Percentiles rank a stretch among this genome's conserved stretches.
These are phyloP conservation scores for Uropetala carovei DNA, from an alignment of 2,888 invertebrate species.

Conservation along the genomic window DNA sequence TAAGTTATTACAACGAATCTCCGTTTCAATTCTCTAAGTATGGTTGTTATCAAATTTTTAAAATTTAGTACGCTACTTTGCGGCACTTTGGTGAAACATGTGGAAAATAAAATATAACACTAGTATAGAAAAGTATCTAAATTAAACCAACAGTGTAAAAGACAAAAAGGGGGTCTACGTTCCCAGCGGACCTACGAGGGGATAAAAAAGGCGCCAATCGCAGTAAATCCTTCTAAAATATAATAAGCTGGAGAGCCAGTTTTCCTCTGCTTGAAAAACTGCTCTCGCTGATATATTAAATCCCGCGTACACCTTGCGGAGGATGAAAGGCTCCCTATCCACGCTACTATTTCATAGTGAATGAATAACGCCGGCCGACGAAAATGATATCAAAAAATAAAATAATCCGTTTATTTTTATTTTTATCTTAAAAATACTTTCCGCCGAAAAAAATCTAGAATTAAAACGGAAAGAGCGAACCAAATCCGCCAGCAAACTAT, in stretches of 20 bases:
- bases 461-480: neutral
- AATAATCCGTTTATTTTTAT: constrained; percentile 20
- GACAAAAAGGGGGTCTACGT: neutral
- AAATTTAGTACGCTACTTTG: too few relatives aligned
- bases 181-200: neutral
- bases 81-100: neutral
- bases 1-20: too few relatives aligned
- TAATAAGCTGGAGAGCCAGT: neutral
- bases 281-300: neutral
- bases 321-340: neutral
- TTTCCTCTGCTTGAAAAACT: constrained; percentile 6
- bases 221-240: constrained; percentile 39
- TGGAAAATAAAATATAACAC: neutral
- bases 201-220: neutral
- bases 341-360: constrained; percentile 27
- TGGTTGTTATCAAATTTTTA: too few relatives aligned
- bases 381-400: neutral
- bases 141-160: neutral
- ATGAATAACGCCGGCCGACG: neutral
- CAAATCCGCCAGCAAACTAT: constrained; percentile 8
- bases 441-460: neutral
- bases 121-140: neutral
- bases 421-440: neutral
- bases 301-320: neutral
- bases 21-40: too few relatives aligned